Conservation (phyloP, 1,140 invertebrate genomes). For the Ephestia elutella region DNA sequence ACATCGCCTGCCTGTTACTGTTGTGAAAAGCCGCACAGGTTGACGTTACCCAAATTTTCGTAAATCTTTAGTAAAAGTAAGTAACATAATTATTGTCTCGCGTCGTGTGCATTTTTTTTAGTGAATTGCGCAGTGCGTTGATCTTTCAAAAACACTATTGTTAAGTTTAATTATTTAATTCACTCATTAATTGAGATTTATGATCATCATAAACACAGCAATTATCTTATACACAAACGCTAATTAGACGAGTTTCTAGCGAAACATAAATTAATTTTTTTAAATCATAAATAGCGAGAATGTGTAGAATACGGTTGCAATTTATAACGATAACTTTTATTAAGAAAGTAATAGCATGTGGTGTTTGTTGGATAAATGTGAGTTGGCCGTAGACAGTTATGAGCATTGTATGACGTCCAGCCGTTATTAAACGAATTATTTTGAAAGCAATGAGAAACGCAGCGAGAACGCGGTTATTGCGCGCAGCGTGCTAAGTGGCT, state of each 20-base stretch:
- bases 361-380: background rate
- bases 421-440: conserved; percentile 49
- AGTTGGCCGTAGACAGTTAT: background rate
- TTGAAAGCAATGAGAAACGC: conserved; percentile 62
- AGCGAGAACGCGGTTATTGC: conserved; percentile 45
- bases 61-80: background rate
- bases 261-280: conserved; percentile 11
- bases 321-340: background rate
- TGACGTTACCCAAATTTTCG: background rate
- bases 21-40: conserved; percentile 1
- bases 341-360: conserved; percentile 2
- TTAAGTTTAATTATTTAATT: conserved; percentile 12
- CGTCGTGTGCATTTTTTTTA: too few relatives aligned
- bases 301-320: background rate
- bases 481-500: conserved; percentile 62
- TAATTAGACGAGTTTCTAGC: conserved; percentile 13
- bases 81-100: too few relatives aligned
- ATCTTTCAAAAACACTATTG: conserved; percentile 3
- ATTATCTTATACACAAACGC: conserved; percentile 14
- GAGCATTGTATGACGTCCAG: conserved; percentile 7
- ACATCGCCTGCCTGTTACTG: conserved; percentile 27
- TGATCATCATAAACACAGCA: conserved; percentile 14
- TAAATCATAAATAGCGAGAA: conserved; percentile 10
- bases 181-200: conserved; percentile 15
- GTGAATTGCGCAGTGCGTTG: background rate